Conservation (phyloP, 2,888 invertebrate genomes). For the Ctenicera cuprea region DNA sequence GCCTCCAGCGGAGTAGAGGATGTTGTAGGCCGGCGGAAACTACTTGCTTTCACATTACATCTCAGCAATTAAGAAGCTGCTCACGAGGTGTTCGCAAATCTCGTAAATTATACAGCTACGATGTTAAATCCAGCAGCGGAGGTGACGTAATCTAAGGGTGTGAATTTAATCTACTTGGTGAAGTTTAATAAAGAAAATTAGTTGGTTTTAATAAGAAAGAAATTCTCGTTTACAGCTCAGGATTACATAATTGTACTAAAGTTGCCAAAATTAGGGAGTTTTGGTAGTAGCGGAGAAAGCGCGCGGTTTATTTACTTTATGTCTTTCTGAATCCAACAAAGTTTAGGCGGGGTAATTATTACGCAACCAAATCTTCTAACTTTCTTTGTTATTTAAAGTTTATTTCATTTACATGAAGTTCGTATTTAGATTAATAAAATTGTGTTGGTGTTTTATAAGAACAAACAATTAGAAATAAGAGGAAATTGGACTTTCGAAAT, state of each 20-base stretch:
- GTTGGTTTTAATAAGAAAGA: not conserved
- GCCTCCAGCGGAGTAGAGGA: conserved; percentile 87
- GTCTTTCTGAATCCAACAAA: conserved; percentile 5
- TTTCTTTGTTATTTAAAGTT: not conserved
- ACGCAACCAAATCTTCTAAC: conserved; percentile 12
- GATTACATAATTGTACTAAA: conserved; percentile 9
- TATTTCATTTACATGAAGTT: not conserved
- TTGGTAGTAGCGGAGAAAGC: not conserved
- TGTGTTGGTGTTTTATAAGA: too few relatives aligned
- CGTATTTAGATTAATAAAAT: not conserved
- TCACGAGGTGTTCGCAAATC: conserved; percentile 25
- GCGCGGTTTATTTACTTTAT: conserved; percentile 14
- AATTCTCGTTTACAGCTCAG: not conserved
- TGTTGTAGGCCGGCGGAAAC: conserved; percentile 96
- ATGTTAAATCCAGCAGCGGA: conserved; percentile 3
- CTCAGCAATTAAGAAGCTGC: conserved; percentile 36
- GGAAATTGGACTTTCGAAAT: too few relatives aligned
- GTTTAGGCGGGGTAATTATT: conserved; percentile 6
- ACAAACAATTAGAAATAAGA: too few relatives aligned
- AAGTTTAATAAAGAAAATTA: conserved; percentile 22
- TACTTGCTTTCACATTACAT: conserved; percentile 80
- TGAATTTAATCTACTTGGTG: conserved; percentile 18
- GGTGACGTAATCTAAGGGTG: conserved; percentile 6
- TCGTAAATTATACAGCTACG: conserved; percentile 17
- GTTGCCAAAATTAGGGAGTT: not conserved